These are phyloP conservation scores for Yponomeuta cagnagella DNA, from an alignment of 2,888 invertebrate genomes.

Conservation along the genomic window DNA sequence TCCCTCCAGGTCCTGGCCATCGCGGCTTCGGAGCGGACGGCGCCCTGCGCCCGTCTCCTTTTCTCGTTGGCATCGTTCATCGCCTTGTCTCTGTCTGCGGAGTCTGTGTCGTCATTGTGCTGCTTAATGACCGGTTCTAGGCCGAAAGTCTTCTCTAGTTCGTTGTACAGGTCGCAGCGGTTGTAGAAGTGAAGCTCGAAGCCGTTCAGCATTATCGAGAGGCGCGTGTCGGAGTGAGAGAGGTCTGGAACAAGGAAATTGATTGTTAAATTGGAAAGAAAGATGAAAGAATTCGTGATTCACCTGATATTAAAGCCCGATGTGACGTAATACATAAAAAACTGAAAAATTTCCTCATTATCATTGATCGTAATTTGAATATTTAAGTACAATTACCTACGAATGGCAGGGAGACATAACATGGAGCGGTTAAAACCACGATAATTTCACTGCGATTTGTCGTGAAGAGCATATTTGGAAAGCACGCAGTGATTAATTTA, in stretches of 20 bases:
- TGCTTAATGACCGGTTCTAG: constrained; percentile 86
- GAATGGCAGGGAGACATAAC: too few species aligned
- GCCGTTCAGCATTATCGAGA: constrained; percentile 94
- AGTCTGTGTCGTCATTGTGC: constrained; percentile 73
- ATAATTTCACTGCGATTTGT: background rate
- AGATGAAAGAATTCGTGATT: background rate
- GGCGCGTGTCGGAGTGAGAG: constrained; percentile 94
- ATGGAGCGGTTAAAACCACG: background rate
- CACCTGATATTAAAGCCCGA: background rate
- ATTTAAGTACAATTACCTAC: too few species aligned
- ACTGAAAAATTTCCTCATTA: too few species aligned
- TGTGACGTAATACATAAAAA: too few species aligned
- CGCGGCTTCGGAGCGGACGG: constrained; percentile 84
- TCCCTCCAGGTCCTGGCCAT: constrained; percentile 95
- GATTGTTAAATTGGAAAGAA: background rate
- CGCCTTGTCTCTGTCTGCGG: constrained; percentile 72
- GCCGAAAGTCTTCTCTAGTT: constrained; percentile 91
- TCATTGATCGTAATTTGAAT: too few species aligned
- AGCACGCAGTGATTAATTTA: too few species aligned
- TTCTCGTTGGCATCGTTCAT: constrained; percentile 80
- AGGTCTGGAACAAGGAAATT: constrained; percentile 79
- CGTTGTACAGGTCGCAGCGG: constrained; percentile 89
- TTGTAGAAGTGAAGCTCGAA: constrained; percentile 97
- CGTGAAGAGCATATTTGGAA: too few species aligned
- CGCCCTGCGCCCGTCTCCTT: constrained; percentile 64